Conservation (phyloP, 2,888 invertebrate genomes). For the Conistra vaccinii region DNA sequence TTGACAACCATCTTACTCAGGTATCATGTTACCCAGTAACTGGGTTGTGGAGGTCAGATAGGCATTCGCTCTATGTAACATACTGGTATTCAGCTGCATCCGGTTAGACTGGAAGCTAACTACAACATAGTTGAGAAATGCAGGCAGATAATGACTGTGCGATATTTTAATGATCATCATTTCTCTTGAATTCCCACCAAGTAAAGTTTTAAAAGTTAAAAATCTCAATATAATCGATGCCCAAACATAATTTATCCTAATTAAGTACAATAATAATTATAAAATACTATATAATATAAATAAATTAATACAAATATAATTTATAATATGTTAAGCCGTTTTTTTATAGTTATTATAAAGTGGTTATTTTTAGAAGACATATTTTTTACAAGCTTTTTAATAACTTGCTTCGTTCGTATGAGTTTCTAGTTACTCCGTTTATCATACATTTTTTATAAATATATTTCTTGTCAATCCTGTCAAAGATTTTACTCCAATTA, state of each 20-base stretch:
- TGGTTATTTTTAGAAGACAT: constrained; percentile 55
- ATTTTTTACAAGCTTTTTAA: too few relatives aligned
- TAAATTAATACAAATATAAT: constrained; percentile 69
- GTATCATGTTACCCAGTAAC: constrained; percentile 1
- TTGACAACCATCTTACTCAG: too few relatives aligned
- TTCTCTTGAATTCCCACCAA: constrained; percentile 3
- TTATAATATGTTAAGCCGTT: constrained; percentile 63
- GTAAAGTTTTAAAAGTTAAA: constrained; percentile 41
- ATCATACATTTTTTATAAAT: too few relatives aligned
- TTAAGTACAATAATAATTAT: constrained; percentile 75
- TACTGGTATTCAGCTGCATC: neutral
- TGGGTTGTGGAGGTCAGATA: neutral
- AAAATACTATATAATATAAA: constrained; percentile 66
- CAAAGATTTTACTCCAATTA: too few relatives aligned
- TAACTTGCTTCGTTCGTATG: too few relatives aligned
- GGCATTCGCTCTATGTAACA: neutral
- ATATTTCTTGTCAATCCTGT: too few relatives aligned
- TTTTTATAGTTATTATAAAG: constrained; percentile 39
- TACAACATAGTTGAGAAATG: neutral
- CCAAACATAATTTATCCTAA: constrained; percentile 62
- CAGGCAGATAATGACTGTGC: neutral
- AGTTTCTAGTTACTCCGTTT: too few relatives aligned
- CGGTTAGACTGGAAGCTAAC: neutral
- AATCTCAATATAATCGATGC: constrained; percentile 66
- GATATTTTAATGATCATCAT: constrained; percentile 26